A percentile compares a stretch with the other conserved stretches of the same genome.
Conservation (phyloP, 2,113 vertebrate species). For the Xiphophorus hellerii region DNA sequence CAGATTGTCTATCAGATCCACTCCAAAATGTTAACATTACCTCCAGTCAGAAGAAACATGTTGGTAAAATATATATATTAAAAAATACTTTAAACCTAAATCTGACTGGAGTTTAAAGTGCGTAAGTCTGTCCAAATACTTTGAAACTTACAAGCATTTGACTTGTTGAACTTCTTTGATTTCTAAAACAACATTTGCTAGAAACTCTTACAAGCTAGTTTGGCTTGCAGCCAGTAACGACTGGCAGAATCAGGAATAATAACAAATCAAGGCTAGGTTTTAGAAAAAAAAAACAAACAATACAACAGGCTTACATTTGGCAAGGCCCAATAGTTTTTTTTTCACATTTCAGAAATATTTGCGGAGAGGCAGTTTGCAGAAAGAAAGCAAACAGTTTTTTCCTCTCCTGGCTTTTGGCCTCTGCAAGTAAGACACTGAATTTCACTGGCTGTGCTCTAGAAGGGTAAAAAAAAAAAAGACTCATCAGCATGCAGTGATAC, state of each 20-base stretch:
- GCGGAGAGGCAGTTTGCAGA: not conserved
- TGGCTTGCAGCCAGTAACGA: not conserved
- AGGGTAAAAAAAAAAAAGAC: slow-evolving; percentile 9
- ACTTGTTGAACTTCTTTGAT: no score
- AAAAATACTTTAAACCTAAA: no score
- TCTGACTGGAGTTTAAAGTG: no score
- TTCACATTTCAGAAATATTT: not conserved
- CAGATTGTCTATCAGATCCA: no score
- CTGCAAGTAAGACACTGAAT: slow-evolving; percentile 48
- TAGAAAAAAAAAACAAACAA: not conserved
- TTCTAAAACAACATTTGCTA: no score
- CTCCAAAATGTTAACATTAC: no score
- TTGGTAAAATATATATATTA: no score
- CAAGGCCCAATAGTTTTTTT: not conserved
- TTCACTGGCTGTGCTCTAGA: slow-evolving; percentile 38
- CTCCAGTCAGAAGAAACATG: no score
- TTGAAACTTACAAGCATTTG: no score
- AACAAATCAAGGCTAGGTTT: not conserved
- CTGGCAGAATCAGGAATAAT: not conserved
- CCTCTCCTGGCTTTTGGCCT: slow-evolving; percentile 6
- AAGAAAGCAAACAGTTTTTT: not conserved
- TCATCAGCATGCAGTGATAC: slow-evolving; percentile 16
- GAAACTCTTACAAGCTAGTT: not conserved
- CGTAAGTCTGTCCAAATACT: no score
- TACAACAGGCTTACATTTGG: not conserved